Evolutionary conservation across 2,888 invertebrate species (phyloP), one percentile per base, ranked within the genome.

Genomic region (Oegoconia quadripuncta): DNA sequence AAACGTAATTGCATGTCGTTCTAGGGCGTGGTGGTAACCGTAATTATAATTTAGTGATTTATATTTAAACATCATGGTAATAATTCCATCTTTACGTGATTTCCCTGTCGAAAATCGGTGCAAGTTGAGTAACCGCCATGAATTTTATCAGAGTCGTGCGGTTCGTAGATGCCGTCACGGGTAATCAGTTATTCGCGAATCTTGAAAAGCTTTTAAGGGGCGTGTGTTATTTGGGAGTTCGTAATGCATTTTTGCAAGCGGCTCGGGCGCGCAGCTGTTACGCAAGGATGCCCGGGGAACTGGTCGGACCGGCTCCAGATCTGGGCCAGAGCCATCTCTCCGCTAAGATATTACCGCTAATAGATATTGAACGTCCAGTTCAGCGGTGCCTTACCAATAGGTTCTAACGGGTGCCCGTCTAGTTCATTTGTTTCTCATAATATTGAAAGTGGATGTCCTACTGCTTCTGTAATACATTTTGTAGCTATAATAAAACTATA

Each of bases 251-350:
- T 83, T 86, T 83, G 86, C 75, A 74, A 75, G 77, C 68, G 60
- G 50, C 54, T 42, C 58, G 57, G 62, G 61, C 60, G 61, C 48
- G 56, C 53, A 59, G 59, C 48, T 60, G 70, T 86, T 86, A 79
- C 80, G 84, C 76, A 84, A 86, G 74, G 80, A 78, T 83, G 76
- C 62, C 64, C 69, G 72, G 52, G 53, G 69, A 82, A 86, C 84
- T 79, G 79, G 84, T 81, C 59, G 63, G 59, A 86, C 87, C 84
- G 83, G 87, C 75, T 74, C 46, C 62, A 58, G 70, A 86, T 72
- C 81, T 84, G 82, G 86, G 86, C 73, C 86, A 86, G 77, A 78
- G 66, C 67, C 83, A 84, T 86, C 82, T 80, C 79, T 71, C 71
- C 57, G 65, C 72, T 74, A 74, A 78, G 65, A 76, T 81, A 80